These are phyloP conservation scores for Pseudolaguvia tuberculata DNA, from an alignment of 2,113 vertebrate genomes.

Conservation along the genomic window DNA sequence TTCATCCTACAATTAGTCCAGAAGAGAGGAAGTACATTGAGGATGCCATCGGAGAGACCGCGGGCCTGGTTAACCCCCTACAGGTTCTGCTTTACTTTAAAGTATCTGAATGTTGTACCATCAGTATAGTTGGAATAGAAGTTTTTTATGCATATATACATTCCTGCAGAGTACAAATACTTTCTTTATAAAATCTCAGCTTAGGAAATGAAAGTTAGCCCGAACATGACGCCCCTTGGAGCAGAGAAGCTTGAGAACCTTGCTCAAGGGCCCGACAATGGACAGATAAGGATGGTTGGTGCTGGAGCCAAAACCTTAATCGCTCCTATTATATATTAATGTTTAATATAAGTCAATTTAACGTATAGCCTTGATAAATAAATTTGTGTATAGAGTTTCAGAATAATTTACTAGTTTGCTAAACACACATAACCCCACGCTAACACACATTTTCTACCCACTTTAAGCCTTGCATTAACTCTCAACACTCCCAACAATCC, in stretches of 20 bases:
- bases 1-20: slow-evolving; percentile 89
- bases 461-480: neutral
- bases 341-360: no score
- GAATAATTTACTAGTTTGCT: neutral
- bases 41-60: slow-evolving; percentile 93
- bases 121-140: neutral
- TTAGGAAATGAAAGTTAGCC: no score
- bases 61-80: slow-evolving; percentile 75
- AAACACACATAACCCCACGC: neutral
- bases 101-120: neutral
- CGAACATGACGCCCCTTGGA: no score
- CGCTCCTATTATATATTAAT: no score
- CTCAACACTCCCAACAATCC: neutral
- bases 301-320: no score
- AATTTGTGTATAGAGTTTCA: neutral
- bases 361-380: neutral
- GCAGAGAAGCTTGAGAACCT: no score
- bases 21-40: slow-evolving; percentile 98
- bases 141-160: neutral
- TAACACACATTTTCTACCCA: neutral
- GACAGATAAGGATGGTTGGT: no score
- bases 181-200: no score
- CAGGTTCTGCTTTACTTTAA: slow-evolving; percentile 55
- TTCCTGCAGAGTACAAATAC: no score
- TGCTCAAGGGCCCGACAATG: no score